Evolutionary conservation across 2,888 invertebrate genomes (phyloP).

Genomic region (Acrobasis repandana): DNA sequence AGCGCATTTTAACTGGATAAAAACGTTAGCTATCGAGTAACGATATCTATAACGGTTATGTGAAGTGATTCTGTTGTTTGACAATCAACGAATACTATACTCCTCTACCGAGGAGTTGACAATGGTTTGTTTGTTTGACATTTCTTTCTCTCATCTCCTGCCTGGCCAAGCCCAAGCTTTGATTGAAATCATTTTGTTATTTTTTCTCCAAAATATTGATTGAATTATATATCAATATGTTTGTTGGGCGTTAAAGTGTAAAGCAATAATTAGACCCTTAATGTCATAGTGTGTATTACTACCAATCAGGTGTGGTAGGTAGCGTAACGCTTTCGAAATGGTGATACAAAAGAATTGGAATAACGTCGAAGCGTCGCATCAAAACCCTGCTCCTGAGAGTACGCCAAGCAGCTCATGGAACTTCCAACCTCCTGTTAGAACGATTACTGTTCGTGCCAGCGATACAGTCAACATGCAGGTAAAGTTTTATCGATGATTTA

Average conservation of each 20-base stretch:
- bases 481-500: conserved; percentile 30
- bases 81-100: too few species aligned
- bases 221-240: background rate
- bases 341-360: conserved; percentile 75
- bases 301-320: conserved; percentile 26
- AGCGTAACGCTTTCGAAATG: conserved; percentile 68
- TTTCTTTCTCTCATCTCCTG: background rate
- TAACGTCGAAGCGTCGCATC: conserved; percentile 59
- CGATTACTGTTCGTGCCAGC: conserved; percentile 52
- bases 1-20: too few species aligned
- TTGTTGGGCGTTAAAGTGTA: background rate
- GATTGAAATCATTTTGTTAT: background rate
- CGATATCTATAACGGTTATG: too few species aligned
- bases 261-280: background rate
- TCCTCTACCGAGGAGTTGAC: too few species aligned
- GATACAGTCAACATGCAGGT: conserved; percentile 66
- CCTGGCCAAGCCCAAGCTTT: background rate
- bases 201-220: background rate
- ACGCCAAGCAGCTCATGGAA: conserved; percentile 60
- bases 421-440: conserved; percentile 64
- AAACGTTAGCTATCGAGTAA: too few species aligned
- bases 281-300: background rate
- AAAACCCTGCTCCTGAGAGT: conserved; percentile 53
- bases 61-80: too few species aligned
- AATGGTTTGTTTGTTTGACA: too few species aligned